These are phyloP conservation scores for Spinibarbus caldwelli DNA, from an alignment of 2,797 vertebrate genomes.

Conservation along the genomic window DNA sequence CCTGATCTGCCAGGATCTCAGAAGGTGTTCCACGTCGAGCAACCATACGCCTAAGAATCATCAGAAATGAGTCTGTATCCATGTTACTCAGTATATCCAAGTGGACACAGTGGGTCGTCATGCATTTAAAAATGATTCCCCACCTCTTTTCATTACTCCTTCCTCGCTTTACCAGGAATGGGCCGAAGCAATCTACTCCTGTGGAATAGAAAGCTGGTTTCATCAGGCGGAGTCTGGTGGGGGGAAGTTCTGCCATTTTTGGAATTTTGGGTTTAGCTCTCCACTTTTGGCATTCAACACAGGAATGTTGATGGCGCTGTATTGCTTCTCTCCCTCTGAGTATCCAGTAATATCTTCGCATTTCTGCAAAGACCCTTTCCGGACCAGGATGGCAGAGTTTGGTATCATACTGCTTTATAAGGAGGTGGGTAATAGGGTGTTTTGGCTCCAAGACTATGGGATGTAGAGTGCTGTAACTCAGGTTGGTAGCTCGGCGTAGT, in stretches of 20 bases:
- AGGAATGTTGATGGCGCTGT: background rate
- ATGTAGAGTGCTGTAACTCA: background rate
- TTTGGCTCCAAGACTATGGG: slow-evolving; percentile 30
- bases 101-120: slow-evolving; percentile 29
- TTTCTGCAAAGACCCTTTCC: slow-evolving; percentile 23
- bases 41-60: too few relatives aligned
- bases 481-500: background rate
- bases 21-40: too few relatives aligned
- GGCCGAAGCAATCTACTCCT: too few relatives aligned
- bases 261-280: background rate
- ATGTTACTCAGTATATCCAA: slow-evolving; percentile 15
- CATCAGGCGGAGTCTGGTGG: background rate
- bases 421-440: slow-evolving; percentile 19
- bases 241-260: slow-evolving; percentile 27
- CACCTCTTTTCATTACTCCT: too few relatives aligned
- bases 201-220: background rate
- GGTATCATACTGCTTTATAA: slow-evolving; percentile 23
- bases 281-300: slow-evolving; percentile 11
- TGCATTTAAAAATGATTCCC: slow-evolving; percentile 50
- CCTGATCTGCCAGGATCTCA: too few relatives aligned
- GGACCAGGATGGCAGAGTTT: slow-evolving; percentile 27
- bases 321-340: slow-evolving; percentile 35
- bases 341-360: slow-evolving; percentile 28
- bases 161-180: too few relatives aligned
- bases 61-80: too few relatives aligned